Base-by-base conservation (phyloP, 2,113 vertebrate species). In the Salvelinus fontinalis region DNA sequence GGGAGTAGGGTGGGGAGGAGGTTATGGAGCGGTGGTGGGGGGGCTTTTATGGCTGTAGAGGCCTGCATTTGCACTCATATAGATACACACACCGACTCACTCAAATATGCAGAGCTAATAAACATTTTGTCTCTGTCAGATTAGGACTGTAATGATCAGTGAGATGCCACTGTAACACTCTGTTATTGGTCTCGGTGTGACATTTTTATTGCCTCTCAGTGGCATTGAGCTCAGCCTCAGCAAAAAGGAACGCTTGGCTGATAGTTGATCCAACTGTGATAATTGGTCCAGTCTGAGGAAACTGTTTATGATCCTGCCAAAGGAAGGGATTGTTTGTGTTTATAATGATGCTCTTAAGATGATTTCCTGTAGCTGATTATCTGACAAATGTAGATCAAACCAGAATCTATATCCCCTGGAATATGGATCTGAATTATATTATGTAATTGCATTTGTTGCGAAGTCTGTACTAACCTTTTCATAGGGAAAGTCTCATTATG, bases 71-170 rank as follows among this genome's bases (percentile, higher is more conserved):
- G 59, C 59, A 22, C 59, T 62, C 59, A 62, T 24, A 44, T 11
- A 70, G 34, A 80, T 71, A 62, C 65, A 18, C 51, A 64, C 16
- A 48, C 64, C 5, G 18, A 76, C 74, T 70, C 75, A 83, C 66
- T 13, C 83, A 87, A 84, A 90, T 89, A 84, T 89, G 79, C 87
- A 89, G 81, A 81, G 84, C 9, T 44, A 44, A 44, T 44, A 11
- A 44, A 44, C 79, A 79, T 83, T 71, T 85, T 86, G 83, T 88
- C 86, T 88, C 81, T 87, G 86, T 88, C 85, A 89, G 88, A 90
- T 84, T 88, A 85, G 78, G 79, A 80, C 83, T 81, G 84, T 78
- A 85, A 87, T 89, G 81, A 84, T 84, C 79, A 78, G 20, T n/a
- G 51, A 14, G 16, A 16, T 22, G 59, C 59, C 20, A 9, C n/a